phyloP scores from a whole-genome alignment of 2,888 invertebrate genomes.

The Sinhomidia bicolor region DNA sequence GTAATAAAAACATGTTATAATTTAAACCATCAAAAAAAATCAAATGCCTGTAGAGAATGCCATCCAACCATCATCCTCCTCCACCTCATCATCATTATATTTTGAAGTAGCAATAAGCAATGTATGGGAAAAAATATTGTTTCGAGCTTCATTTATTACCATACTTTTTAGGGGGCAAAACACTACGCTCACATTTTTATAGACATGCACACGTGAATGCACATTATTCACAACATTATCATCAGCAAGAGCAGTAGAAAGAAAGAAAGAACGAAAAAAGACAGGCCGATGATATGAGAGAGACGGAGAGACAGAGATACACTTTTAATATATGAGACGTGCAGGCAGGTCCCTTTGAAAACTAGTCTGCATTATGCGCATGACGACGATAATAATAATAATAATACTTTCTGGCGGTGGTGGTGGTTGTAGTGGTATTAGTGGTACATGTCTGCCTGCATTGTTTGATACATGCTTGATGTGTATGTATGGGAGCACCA shows the following conservation, averaged over 20 bases:
- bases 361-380: slow-evolving; percentile 60
- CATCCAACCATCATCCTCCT: neutral
- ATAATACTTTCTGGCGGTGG: slow-evolving; percentile 38
- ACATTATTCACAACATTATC: slow-evolving; percentile 63
- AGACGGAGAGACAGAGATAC: slow-evolving; percentile 19
- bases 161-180: slow-evolving; percentile 63
- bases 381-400: slow-evolving; percentile 64
- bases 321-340: slow-evolving; percentile 36
- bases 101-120: slow-evolving; percentile 67
- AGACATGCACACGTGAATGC: slow-evolving; percentile 69
- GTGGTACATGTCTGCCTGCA: slow-evolving; percentile 67
- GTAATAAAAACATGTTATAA: slow-evolving; percentile 61
- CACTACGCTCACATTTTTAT: slow-evolving; percentile 52
- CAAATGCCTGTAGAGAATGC: slow-evolving; percentile 30
- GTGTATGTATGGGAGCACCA: slow-evolving; percentile 80
- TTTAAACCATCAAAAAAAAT: slow-evolving; percentile 57
- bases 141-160: slow-evolving; percentile 74
- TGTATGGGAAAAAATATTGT: slow-evolving; percentile 77
- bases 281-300: slow-evolving; percentile 48
- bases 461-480: slow-evolving; percentile 70
- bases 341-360: slow-evolving; percentile 68
- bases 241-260: neutral
- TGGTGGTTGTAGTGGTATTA: slow-evolving; percentile 43
- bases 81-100: slow-evolving; percentile 49
- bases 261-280: slow-evolving; percentile 15